Base-by-base conservation (phyloP, 2,113 vertebrate species). In the Notothenia rossii region DNA sequence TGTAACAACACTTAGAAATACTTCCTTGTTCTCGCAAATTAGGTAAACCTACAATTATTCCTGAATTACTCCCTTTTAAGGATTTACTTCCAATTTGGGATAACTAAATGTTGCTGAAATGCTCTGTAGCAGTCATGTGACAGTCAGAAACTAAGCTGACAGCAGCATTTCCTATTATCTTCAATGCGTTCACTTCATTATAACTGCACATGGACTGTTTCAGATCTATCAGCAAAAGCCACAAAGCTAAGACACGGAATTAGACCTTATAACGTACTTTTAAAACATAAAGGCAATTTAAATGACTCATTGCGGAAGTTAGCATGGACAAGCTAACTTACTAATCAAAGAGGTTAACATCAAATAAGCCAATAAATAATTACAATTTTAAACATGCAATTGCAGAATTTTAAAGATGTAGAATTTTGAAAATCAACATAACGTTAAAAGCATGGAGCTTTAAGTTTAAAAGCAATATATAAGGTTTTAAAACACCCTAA, bases 321-420 rank as follows among this genome's bases (percentile, higher is more conserved):
- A 75, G 69, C 77, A 33, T 3, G 7, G 77, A 51, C 36, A 51
- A 51, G 79, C 64, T 72, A 81, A 81, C 7, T 7, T 25, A 73
- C 33, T 3, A 10, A 29, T 53, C 11, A 20, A 36, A 1, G 15
- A 22, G 40, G 20, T 62, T 14, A 20, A 49, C 60, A 25, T n/a
- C 8, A 48, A 65, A 61, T 40, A 17, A 58, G 80, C 56, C 6
- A 45, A 10, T 11, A 5, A 68, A 7, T 22, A 60, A 55, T 25
- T 2, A 20, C 9, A 18, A 14, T 65, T 71, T 64, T 0, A 12
- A 50, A 7, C 0, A 7, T 0, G 18, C 3, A 25, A 6, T 9
- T 7, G 3, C 5, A 15, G 0, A 15, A 6, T 36, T 29, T 17
- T 12, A 4, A n/a, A 8, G 9, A 8, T 11, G 1, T 0, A 1